phyloP scores from a whole-genome alignment of 2,113 vertebrate genomes.

The Charadrius vociferus region DNA sequence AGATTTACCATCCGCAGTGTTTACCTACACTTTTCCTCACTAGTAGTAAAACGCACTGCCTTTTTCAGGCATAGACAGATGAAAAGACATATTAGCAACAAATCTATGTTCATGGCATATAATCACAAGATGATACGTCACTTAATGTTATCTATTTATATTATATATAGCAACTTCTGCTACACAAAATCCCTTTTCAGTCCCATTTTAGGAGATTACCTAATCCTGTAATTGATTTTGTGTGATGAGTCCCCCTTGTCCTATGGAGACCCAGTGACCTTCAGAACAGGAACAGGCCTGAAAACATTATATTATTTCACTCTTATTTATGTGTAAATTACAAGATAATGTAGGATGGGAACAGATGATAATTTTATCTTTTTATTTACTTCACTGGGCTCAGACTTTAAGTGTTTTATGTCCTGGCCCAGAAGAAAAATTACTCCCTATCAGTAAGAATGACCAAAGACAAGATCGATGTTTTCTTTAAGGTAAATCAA shows the following conservation, averaged over 20 bases:
- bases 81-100: conserved; percentile 43
- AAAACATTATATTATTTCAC: conserved; percentile 68
- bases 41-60: conserved; percentile 7
- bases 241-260: not conserved
- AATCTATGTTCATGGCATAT: conserved; percentile 41
- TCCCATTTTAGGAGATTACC: conserved; percentile 52
- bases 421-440: not conserved
- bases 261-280: conserved; percentile 7
- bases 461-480: not conserved
- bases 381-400: conserved; percentile 45
- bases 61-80: conserved; percentile 28
- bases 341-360: conserved; percentile 50
- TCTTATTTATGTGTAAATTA: conserved; percentile 69
- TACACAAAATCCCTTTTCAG: conserved; percentile 65
- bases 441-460: conserved; percentile 1
- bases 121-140: conserved; percentile 58
- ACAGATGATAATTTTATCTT: conserved; percentile 56
- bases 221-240: conserved; percentile 50
- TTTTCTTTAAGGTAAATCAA: conserved; percentile 24
- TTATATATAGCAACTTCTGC: conserved; percentile 61
- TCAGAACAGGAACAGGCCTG: not conserved
- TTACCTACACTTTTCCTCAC: not conserved
- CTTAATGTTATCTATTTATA: conserved; percentile 48
- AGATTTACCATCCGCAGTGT: not conserved
- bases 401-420: conserved; percentile 30